A percentile compares a stretch with the other conserved stretches of the same genome.
Conservation (phyloP, 2,113 vertebrate species). For the Pomatorhinus ruficollis region DNA sequence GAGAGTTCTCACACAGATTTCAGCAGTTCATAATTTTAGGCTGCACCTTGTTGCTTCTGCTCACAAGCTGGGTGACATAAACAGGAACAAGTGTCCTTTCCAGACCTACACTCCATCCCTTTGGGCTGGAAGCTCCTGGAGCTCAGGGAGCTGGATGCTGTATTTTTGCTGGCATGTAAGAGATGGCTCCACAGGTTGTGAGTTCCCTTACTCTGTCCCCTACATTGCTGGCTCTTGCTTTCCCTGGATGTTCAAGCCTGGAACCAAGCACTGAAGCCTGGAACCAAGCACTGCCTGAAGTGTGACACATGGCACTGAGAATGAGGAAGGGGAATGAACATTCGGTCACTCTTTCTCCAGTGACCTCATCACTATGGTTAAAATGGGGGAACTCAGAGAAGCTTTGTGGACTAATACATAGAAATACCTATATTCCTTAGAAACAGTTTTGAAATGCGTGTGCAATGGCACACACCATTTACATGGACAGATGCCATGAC, state of each 20-base stretch:
- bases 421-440: slow-evolving; percentile 35
- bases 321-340: not conserved
- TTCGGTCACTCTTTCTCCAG: slow-evolving; percentile 2
- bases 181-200: not conserved
- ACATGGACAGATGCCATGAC: not conserved
- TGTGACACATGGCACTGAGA: not conserved
- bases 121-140: not conserved
- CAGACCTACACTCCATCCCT: not conserved
- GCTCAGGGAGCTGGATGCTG: not conserved
- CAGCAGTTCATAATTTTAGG: not conserved
- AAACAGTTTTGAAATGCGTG: not conserved
- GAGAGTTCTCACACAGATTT: not conserved
- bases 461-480: not conserved
- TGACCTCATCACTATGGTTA: slow-evolving; percentile 36
- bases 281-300: not conserved
- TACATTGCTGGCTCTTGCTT: not conserved
- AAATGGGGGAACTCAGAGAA: slow-evolving; percentile 8
- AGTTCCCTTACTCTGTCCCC: not conserved
- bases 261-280: not conserved
- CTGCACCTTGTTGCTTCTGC: not conserved
- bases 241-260: not conserved
- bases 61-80: not conserved
- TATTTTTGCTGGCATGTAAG: not conserved
- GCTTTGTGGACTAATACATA: slow-evolving; percentile 15
- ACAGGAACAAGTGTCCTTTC: not conserved